These are phyloP conservation scores for Poeciliopsis infans DNA, from an alignment of 2,797 vertebrate genomes.

Conservation along the genomic window DNA sequence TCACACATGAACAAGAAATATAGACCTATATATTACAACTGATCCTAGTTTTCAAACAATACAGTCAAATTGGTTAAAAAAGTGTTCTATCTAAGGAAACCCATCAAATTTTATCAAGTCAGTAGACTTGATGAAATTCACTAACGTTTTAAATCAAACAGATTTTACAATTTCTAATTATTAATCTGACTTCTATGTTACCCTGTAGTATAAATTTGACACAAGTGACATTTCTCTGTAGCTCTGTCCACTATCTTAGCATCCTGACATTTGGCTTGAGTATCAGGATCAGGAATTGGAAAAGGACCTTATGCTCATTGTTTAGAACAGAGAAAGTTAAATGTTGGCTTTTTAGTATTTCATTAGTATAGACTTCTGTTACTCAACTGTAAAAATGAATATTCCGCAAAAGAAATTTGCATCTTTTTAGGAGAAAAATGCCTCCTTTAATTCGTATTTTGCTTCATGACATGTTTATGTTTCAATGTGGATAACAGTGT, in stretches of 20 bases:
- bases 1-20: too few relatives aligned
- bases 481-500: neutral
- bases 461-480: neutral
- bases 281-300: neutral
- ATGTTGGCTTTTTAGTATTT: neutral
- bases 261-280: neutral
- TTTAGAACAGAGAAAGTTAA: neutral
- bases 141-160: neutral
- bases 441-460: neutral
- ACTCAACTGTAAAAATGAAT: neutral
- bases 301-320: neutral
- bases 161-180: neutral
- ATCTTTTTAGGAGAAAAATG: neutral
- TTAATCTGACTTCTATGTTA: neutral
- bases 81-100: neutral
- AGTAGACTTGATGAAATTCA: too few relatives aligned
- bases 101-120: neutral
- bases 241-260: neutral
- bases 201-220: neutral
- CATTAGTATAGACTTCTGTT: neutral
- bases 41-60: neutral
- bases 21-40: neutral
- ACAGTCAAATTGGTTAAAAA: neutral
- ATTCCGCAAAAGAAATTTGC: neutral
- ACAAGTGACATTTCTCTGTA: neutral